These are phyloP conservation scores for Zeus faber DNA, from an alignment of 2,113 vertebrate species.

Conservation along the genomic window DNA sequence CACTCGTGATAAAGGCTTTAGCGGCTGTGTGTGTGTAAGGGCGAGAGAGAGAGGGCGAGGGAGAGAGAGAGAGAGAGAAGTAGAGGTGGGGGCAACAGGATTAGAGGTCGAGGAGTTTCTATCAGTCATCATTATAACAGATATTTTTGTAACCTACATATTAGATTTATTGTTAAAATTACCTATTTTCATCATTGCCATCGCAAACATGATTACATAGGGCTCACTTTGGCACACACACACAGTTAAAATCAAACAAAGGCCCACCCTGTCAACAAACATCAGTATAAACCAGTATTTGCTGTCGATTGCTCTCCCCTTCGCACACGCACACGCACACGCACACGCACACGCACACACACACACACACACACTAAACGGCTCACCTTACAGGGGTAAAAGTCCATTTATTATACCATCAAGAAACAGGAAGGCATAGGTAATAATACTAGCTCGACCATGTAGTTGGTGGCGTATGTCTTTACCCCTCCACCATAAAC, in stretches of 20 bases:
- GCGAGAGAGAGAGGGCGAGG: constrained; percentile 2
- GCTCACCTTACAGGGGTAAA: constrained; percentile 45
- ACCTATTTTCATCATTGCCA: too few relatives aligned
- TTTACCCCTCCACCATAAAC: constrained; percentile 47
- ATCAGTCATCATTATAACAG: not conserved
- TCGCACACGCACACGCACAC: constrained; percentile 6
- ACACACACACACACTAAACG: constrained; percentile 17
- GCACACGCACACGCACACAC: not conserved
- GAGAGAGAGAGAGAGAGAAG: constrained; percentile 8
- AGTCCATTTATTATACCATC: constrained; percentile 55
- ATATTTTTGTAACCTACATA: not conserved
- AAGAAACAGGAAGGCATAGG: constrained; percentile 45
- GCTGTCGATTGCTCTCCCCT: too few relatives aligned
- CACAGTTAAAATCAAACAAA: constrained; percentile 22
- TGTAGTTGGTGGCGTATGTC: constrained; percentile 38
- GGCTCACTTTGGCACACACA: constrained; percentile 17
- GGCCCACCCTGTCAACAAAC: constrained; percentile 51
- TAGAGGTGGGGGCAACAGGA: not conserved
- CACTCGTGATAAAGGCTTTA: constrained; percentile 42
- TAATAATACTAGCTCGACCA: constrained; percentile 35
- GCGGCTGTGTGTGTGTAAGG: constrained; percentile 5
- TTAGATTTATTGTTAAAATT: too few relatives aligned
- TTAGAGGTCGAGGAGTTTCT: not conserved
- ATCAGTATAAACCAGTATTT: too few relatives aligned
- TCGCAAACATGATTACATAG: constrained; percentile 10